These are phyloP conservation scores for Sphaeramia orbicularis DNA, from an alignment of 2,797 vertebrate genomes.

Conservation along the genomic window DNA sequence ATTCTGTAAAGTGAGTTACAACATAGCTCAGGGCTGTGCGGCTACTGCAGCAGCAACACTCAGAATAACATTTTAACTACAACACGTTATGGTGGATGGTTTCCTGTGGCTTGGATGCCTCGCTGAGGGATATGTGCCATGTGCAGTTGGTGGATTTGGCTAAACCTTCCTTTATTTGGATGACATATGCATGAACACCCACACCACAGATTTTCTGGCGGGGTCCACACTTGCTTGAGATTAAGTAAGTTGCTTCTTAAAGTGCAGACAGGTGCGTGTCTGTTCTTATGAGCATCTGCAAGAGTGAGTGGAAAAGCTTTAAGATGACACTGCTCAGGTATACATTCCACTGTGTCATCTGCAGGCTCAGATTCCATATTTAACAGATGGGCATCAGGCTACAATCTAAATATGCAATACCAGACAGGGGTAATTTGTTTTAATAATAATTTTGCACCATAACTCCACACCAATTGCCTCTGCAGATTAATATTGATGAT, in stretches of 20 bases:
- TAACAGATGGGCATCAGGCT: constrained; percentile 55
- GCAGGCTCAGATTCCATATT: constrained; percentile 45
- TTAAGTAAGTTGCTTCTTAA: constrained; percentile 57
- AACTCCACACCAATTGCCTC: constrained; percentile 45
- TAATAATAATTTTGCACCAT: constrained; percentile 58
- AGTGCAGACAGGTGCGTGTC: constrained; percentile 70
- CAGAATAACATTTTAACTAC: constrained; percentile 63
- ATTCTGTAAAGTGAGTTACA: constrained; percentile 13
- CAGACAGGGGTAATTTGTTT: constrained; percentile 37
- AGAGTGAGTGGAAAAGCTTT: constrained; percentile 33
- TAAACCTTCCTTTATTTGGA: constrained; percentile 72
- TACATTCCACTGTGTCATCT: constrained; percentile 49
- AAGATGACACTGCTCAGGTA: constrained; percentile 61
- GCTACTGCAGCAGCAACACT: constrained; percentile 42
- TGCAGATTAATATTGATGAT: constrained; percentile 63
- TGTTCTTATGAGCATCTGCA: constrained; percentile 45
- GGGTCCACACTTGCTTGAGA: constrained; percentile 39
- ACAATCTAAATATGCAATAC: constrained; percentile 65
- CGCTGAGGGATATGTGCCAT: constrained; percentile 54
- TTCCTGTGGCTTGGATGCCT: constrained; percentile 70
- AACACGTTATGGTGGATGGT: constrained; percentile 60
- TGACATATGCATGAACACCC: constrained; percentile 58
- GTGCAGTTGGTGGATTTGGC: constrained; percentile 65
- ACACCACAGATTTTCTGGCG: constrained; percentile 64
- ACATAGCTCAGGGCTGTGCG: constrained; percentile 19